Base-by-base conservation (phyloP, 1,140 invertebrate species). In the Paraescarpia echinospica region DNA sequence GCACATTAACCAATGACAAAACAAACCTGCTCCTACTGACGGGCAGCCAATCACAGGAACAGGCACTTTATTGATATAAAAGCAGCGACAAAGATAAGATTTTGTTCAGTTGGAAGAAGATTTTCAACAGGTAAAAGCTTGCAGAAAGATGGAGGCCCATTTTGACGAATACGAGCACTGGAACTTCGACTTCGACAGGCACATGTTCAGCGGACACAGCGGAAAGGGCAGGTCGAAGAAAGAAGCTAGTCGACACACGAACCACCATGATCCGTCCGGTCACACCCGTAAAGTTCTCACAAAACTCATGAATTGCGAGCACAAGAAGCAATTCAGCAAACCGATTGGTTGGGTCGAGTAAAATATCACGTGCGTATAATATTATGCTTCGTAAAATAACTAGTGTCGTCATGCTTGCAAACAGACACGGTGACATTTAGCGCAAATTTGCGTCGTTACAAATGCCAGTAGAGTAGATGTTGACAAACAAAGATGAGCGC, bases 221-320 rank as follows among this genome's bases (percentile, higher is more conserved):
- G 95, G 95, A 6, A 96, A 96, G 92, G 95, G 94, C 0, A 91
- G 95, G 27, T 92, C 93, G 33, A 96, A 95, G 91, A 94, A 95
- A 90, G 95, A 96, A 93, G 95, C 93, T 0, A 93, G 93, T 48
- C 93, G 94, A 91, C 93, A 95, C 91, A 95, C 94, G 0, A 95
- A 95, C 93, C 93, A 93, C 18, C 94, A 94, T 91, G 95, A 95
- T 89, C 94, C 95, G 1, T 93, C 93, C 77, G 95, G 95, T 5
- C 95, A 96, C 91, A 95, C 94, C 1, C 91, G 95, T n/a, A 96
- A 96, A 93, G 93, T 93, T 8, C 93, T 94, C 31, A 94, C 94
- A 91, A 95, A 95, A 93, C 94, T 96, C 18, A 91, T 95, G 35
- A 96, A 96, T 93, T 95, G 94, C 91, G 93, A 94, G n/a, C 94